Evolutionary conservation across 2,797 vertebrate genomes (phyloP), one percentile per base, ranked within the genome.

Genomic region (Cyclura pinguis): DNA sequence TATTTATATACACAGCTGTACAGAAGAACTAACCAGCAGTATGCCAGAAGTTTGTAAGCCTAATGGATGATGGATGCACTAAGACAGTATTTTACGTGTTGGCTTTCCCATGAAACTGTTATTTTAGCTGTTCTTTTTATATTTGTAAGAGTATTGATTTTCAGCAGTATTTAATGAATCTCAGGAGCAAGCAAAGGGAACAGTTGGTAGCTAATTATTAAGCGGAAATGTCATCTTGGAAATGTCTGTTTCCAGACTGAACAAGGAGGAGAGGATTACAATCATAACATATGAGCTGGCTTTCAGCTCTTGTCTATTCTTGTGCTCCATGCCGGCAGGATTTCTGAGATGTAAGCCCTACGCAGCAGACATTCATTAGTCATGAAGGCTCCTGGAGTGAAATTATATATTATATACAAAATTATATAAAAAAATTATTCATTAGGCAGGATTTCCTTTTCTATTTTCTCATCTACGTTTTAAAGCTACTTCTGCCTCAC

Each of bases 71-170:
- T 77, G 80, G 85, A 91, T 77, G 80, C 80, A 87, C 74, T 32
- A 78, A 87, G 73, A 84, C 87, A 91, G 80, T 84, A 87, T 91
- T 91, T 87, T 83, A 59, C 80, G 50, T 87, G 24, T 69, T 87
- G 83, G 69, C 59, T 91, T 87, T 91, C 85, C 80, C 90, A 91
- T 47, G 80, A 78, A 87, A 55, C 20, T 84, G 80, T 77, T 87
- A 42, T 91, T 91, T 84, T 91, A 87, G 80, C 73, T 78, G 72
- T 55, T 91, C 86, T 91, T 91, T 87, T 84, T 84, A 87, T 67
- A 84, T 57, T 64, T 64, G 57, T n/a, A 77, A 22, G 38, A 83
- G 59, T 87, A 84, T 47, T 87, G 52, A 57, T 87, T 91, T 91
- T 78, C 80, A 67, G n/a, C 47, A 55, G n/a, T n/a, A 84, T 67